Base-by-base conservation (phyloP, 2,888 invertebrate species). In the Torymus texanus region DNA sequence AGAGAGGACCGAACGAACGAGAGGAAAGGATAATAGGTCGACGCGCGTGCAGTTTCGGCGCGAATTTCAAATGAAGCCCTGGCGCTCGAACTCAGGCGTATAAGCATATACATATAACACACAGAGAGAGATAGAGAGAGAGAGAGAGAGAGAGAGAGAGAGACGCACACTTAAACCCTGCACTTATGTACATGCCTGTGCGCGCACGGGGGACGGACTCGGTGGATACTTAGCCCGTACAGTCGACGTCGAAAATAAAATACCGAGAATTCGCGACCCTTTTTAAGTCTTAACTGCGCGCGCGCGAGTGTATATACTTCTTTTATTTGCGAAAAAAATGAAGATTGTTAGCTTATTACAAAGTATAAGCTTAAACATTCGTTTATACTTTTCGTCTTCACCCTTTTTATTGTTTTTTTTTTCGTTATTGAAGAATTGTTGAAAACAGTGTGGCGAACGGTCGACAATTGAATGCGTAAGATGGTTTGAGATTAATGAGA, bases 11-110 rank as follows among this genome's bases (percentile, higher is more conserved):
- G 2, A 56, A 53, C 41, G 66, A 24, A 21, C 14, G 21, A 10
- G 14, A 50, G 21, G 58, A 51, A 55, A 24, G 70, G 68, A 79
- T 79, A 79, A 79, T 75, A 75, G 74, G 58, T 68, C 53, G 71
- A 41, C 41, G 41, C 41, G 58, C 18, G 78, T 21, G 21, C n/a
- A n/a, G 68, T 74, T 78, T 78, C 61, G 67, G 67, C 62, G 68
- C 63, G 74, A 68, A 78, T 74, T 68, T 74, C 58, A 73, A 78
- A 78, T 67, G 67, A 78, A 72, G 66, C 63, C 56, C 41, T 29
- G 13, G 13, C 16, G 51, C 51, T 41, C 21, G 21, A 21, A 21
- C 21, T n/a, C 21, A 61, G 21, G 14, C 53, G 8, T 56, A 24
- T 10, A 21, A 21, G 50, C 50, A 18, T 66, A 74, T n/a, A 53